Evolutionary conservation across 2,113 vertebrate genomes (phyloP), one percentile per base, ranked within the genome.

Genomic region (Forbesichthys agassizii): DNA sequence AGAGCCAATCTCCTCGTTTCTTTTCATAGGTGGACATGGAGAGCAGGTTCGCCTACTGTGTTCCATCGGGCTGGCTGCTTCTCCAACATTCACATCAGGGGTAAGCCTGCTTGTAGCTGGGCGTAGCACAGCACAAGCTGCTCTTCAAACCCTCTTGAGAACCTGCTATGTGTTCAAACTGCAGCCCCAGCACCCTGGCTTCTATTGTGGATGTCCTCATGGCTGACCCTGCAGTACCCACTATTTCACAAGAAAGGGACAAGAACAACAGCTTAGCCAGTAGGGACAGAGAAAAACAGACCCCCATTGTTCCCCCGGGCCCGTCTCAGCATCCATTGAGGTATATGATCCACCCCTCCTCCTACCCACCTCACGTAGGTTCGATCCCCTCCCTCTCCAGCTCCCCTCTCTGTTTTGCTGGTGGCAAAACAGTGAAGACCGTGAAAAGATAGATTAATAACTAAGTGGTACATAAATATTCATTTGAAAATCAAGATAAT

Each of bases 261-360:
- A 85, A 93, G 93, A 94, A 96, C 95, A 95, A 95, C 93, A 93
- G 92, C 92, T 92, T 95, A 93, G 90, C 93, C 94, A 95, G 93
- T 92, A 92, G 89, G 94, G 94, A 94, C 92, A 92, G 89, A 71
- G 92, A 93, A 94, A 42, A 95, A 98, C 95, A 98, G 95, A 94
- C 92, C 89, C 91, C 89, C 94, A 95, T 97, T 98, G 95, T 98
- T 94, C 93, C 80, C 88, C 82, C 85, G 90, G 88, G 90, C 88
- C 91, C 90, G 92, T 82, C 82, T 92, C 92, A 92, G 93, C 92
- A 88, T 94, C 88, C 88, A 93, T 90, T 91, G 94, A 95, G 92
- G 94, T 95, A 90, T 92, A 94, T 91, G 90, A 91, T 91, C 92
- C 89, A 93, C 84, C 86, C 91, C 90, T 73, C 91, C 92, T 86